These are phyloP conservation scores for Thymelicus lineola DNA, from an alignment of 2,888 invertebrate species.

Conservation along the genomic window DNA sequence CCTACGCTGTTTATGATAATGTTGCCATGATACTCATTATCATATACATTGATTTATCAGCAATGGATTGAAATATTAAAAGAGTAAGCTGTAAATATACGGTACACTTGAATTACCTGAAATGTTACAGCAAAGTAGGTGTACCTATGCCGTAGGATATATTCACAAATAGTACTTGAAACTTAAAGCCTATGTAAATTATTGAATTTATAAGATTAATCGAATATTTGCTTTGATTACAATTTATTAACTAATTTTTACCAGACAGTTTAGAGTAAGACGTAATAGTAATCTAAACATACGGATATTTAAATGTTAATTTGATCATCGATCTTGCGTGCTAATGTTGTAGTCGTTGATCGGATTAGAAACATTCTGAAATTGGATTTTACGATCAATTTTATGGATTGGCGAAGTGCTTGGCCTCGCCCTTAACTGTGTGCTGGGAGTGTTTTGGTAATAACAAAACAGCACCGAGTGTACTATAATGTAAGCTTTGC, in stretches of 20 bases:
- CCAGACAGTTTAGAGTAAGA: too few species aligned
- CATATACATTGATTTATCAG: not conserved
- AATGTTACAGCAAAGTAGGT: too few species aligned
- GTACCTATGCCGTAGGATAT: too few species aligned
- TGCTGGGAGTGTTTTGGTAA: slow-evolving; percentile 8
- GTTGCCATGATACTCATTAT: not conserved
- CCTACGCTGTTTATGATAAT: slow-evolving; percentile 6
- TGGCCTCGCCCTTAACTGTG: slow-evolving; percentile 20
- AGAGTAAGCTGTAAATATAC: too few species aligned
- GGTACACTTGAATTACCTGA: too few species aligned
- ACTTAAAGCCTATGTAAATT: too few species aligned
- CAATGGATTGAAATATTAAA: too few species aligned
- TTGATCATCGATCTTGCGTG: slow-evolving; percentile 14
- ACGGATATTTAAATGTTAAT: slow-evolving; percentile 2
- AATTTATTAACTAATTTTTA: too few species aligned
- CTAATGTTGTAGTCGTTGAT: slow-evolving; percentile 15
- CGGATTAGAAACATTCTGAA: slow-evolving; percentile 11
- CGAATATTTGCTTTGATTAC: too few species aligned
- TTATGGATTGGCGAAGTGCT: slow-evolving; percentile 26
- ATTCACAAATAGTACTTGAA: too few species aligned
- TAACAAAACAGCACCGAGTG: not conserved
- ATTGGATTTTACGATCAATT: slow-evolving; percentile 30
- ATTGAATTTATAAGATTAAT: too few species aligned
- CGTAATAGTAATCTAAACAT: too few species aligned
- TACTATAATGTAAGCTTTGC: not conserved